Percentiles rank a stretch among this genome's conserved stretches.
phyloP scores from a whole-genome alignment of 2,888 invertebrate species.

The Tetragonisca angustula region DNA sequence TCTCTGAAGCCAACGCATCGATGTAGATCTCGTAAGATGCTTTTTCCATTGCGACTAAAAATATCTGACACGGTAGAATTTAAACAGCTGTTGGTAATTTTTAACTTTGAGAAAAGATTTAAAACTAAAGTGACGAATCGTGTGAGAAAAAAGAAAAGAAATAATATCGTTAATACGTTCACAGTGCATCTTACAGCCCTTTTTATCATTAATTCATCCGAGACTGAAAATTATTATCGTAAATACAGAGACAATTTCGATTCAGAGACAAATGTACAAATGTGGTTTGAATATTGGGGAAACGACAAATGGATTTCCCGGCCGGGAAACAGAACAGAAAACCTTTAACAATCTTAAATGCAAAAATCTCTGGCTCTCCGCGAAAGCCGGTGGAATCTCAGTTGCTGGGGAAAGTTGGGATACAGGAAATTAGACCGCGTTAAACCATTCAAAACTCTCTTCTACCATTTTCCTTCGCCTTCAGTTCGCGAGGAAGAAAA shows the following conservation, averaged over 20 bases:
- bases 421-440: constrained; percentile 37
- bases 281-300: background rate
- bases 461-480: constrained; percentile 14
- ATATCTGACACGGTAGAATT: background rate
- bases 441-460: constrained; percentile 37
- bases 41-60: background rate
- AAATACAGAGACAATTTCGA: too few species aligned
- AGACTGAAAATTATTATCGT: too few species aligned
- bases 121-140: background rate
- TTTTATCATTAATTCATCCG: too few species aligned
- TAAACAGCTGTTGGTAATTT: background rate
- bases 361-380: background rate
- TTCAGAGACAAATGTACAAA: background rate
- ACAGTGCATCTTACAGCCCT: too few species aligned
- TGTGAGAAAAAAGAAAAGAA: background rate
- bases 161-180: too few species aligned
- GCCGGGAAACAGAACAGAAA: background rate
- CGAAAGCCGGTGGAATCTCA: background rate
- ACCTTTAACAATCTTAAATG: constrained; percentile 17
- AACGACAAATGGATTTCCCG: background rate
- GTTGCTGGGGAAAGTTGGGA: constrained; percentile 15
- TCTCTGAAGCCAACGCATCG: background rate
- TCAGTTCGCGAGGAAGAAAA: constrained; percentile 27
- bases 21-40: background rate
- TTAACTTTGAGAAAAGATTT: background rate